A percentile compares a stretch with the other conserved stretches of the same genome.
phyloP scores from a whole-genome alignment of 2,113 vertebrate species.

The Hemibagrus wyckioides region DNA sequence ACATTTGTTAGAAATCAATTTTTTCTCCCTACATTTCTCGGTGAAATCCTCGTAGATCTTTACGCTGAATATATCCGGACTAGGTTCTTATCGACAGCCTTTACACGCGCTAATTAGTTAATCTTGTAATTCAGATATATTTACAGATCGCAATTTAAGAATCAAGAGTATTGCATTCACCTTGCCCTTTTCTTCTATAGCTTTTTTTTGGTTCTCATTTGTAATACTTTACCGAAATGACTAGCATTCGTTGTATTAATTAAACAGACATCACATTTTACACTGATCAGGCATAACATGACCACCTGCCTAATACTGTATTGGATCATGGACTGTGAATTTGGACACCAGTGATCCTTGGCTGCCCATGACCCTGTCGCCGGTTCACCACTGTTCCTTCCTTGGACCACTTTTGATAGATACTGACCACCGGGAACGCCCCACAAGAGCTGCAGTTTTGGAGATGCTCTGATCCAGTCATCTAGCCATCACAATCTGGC shows the following conservation, averaged over 20 bases:
- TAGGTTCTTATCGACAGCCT: neutral
- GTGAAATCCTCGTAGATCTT: neutral
- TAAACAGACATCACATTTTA: neutral
- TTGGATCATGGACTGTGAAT: too few relatives aligned
- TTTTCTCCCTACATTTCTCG: neutral
- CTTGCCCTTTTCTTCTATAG: neutral
- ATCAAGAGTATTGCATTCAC: neutral
- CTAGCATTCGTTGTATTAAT: neutral
- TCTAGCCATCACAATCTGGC: too few relatives aligned
- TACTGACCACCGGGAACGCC: too few relatives aligned
- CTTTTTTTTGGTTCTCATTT: neutral
- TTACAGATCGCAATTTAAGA: neutral
- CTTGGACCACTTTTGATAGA: too few relatives aligned
- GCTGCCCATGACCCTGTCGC: too few relatives aligned
- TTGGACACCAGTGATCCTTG: too few relatives aligned
- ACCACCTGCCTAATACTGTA: too few relatives aligned
- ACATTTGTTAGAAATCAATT: neutral
- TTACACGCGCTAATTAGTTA: neutral
- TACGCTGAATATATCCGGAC: neutral
- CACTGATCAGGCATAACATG: too few relatives aligned
- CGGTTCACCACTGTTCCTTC: too few relatives aligned
- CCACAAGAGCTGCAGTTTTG: too few relatives aligned
- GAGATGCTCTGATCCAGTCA: too few relatives aligned
- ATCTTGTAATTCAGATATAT: neutral
- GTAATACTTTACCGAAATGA: neutral